These are phyloP conservation scores for Pseudomugil gertrudae DNA, from an alignment of 2,797 vertebrate genomes.

Conservation along the genomic window DNA sequence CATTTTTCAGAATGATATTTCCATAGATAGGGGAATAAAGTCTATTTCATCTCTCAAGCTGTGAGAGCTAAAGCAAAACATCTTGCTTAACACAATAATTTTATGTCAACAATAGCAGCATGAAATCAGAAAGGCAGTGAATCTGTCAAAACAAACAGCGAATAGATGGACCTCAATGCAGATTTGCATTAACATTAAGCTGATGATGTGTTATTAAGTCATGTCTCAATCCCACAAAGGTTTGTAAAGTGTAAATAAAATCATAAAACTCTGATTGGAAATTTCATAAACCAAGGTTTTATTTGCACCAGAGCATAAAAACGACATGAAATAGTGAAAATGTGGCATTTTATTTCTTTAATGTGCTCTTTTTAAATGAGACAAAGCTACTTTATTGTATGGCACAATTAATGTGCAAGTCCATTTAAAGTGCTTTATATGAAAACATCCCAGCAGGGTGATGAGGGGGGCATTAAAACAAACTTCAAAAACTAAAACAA, in stretches of 20 bases:
- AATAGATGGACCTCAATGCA: slow-evolving; percentile 47
- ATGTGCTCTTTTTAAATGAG: too few relatives aligned
- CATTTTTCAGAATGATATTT: slow-evolving; percentile 27
- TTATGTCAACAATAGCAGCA: slow-evolving; percentile 55
- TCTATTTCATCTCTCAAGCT: slow-evolving; percentile 46
- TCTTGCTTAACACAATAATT: slow-evolving; percentile 59
- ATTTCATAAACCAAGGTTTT: not conserved
- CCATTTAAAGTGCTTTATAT: too few relatives aligned
- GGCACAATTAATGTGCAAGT: too few relatives aligned
- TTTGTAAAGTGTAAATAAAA: not conserved
- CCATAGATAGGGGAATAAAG: slow-evolving; percentile 2
- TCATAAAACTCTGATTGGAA: not conserved
- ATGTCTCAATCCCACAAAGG: not conserved
- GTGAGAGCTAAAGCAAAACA: slow-evolving; percentile 48
- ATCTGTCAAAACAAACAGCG: slow-evolving; percentile 58
- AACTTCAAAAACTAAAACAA: too few relatives aligned
- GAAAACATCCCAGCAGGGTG: too few relatives aligned
- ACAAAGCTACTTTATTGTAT: too few relatives aligned
- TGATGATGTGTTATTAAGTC: not conserved
- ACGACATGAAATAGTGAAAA: too few relatives aligned
- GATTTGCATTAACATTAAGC: slow-evolving; percentile 48
- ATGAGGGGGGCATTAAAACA: too few relatives aligned
- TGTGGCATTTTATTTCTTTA: too few relatives aligned
- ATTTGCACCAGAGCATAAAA: not conserved
- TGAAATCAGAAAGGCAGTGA: slow-evolving; percentile 37